Evolutionary conservation across 2,797 vertebrate species (phyloP), one percentile per base, ranked within the genome.

Genomic region (Clarias laeviceps): DNA sequence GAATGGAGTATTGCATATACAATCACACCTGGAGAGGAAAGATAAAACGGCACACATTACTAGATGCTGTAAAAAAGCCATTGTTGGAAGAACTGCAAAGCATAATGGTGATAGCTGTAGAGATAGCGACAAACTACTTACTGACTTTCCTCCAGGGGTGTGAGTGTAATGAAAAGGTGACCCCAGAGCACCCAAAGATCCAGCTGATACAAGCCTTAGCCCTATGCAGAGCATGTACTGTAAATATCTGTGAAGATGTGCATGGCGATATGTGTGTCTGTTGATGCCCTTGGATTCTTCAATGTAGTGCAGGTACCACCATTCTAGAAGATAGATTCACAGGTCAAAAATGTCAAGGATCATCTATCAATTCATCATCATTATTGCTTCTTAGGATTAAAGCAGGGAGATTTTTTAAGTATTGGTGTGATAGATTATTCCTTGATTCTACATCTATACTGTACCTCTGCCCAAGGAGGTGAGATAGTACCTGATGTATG

Each of bases 21-120:
- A n/a, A 18, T 24, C 66, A 81, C 82, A 79, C 62, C 77, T 70
- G 77, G 83, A 68, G 57, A 79, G 29, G 22, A 64, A 32, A 72
- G 17, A 17, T 9, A 1, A 81, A 85, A 73, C 18, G 20, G 59
- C 59, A 56, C 57, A 74, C 29, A 22, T 54, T 14, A 54, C 50
- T 54, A 54, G 50, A 54, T 54, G 50, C 50, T 3, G 50, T 14
- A 54, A 54, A 65, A 29, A 15, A 65, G 17, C 24, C 7, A 29
- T 80, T 27, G 50, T 8, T 18, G 22, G 27, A 29, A 3, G 8
- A 66, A 50, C n/a, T 32, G 45, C 18, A 68, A 66, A 20, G 11
- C 66, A 54, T 81, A 66, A 54, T 54, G 27, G 34, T 6, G 11
- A 81, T 45, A 32, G 27, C 27, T 11, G 45, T 27, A 80, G 15